phyloP scores from a whole-genome alignment of 2,888 invertebrate species.

The Xestia xanthographa region DNA sequence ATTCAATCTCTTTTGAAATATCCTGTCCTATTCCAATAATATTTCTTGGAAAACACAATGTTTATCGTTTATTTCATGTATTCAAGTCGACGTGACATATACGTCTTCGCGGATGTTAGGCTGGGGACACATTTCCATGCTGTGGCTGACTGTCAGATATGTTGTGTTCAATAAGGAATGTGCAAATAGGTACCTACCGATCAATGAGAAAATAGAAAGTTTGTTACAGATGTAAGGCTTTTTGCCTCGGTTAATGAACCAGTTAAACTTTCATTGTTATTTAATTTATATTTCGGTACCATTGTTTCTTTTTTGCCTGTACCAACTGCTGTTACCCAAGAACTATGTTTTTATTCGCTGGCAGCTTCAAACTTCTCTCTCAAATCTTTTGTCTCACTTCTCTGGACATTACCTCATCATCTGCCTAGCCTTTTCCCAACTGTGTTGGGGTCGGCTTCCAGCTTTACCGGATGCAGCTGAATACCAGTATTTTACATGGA shows the following conservation, averaged over 20 bases:
- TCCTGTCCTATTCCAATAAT: conserved; percentile 34
- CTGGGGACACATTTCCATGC: conserved; percentile 22
- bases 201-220: not conserved
- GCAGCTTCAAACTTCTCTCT: not conserved
- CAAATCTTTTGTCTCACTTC: not conserved
- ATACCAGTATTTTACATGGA: no score
- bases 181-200: conserved; percentile 1
- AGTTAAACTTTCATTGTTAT: no score
- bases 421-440: no score
- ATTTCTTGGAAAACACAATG: conserved; percentile 48
- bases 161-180: conserved; percentile 7
- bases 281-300: no score
- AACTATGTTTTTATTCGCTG: not conserved
- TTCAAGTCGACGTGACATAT: conserved; percentile 47
- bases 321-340: not conserved
- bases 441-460: no score
- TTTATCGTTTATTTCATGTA: conserved; percentile 52
- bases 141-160: conserved; percentile 4
- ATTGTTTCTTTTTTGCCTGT: not conserved
- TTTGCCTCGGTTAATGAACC: no score
- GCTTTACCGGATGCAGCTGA: no score
- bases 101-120: conserved; percentile 28
- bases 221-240: not conserved
- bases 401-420: not conserved
- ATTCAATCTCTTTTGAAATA: conserved; percentile 58